Conservation (phyloP, 2,797 vertebrate genomes). For the Sebastes umbrosus region DNA sequence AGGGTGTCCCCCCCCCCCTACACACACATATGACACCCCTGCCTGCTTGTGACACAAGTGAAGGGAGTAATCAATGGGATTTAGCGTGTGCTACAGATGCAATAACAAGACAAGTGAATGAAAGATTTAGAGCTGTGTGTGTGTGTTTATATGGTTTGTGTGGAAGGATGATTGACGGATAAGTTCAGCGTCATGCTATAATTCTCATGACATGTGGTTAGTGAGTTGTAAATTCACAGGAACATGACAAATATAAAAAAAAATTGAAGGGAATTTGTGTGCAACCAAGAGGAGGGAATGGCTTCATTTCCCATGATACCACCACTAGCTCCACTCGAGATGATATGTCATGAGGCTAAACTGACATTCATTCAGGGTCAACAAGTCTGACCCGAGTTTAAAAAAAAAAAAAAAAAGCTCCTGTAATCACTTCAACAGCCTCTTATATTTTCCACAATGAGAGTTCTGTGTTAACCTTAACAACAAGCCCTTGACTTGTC, state of each 20-base stretch:
- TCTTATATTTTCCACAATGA: background rate
- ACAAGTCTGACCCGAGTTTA: background rate
- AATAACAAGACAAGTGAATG: constrained; percentile 25
- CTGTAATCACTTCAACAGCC: constrained; percentile 1
- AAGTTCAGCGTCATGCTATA: background rate
- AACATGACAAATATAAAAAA: background rate
- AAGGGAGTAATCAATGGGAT: constrained; percentile 44
- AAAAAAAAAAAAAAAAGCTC: background rate
- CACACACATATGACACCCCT: background rate
- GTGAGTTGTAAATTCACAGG: background rate
- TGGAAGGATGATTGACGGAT: background rate
- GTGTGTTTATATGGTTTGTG: background rate
- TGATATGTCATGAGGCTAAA: constrained; percentile 39
- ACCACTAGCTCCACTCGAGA: background rate
- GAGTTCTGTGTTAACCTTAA: background rate
- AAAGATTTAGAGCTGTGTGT: constrained; percentile 5
- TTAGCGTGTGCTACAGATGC: constrained; percentile 32
- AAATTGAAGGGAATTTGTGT: background rate
- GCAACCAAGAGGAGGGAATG: background rate
- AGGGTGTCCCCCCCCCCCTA: background rate
- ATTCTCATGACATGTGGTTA: background rate
- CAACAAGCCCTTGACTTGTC: constrained; percentile 3
- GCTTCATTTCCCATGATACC: constrained; percentile 31
- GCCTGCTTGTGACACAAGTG: constrained; percentile 22
- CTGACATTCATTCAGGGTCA: constrained; percentile 35